Percentiles rank a stretch among this genome's conserved stretches.
phyloP scores from a whole-genome alignment of 2,797 vertebrate species.

The Spinus pinus region DNA sequence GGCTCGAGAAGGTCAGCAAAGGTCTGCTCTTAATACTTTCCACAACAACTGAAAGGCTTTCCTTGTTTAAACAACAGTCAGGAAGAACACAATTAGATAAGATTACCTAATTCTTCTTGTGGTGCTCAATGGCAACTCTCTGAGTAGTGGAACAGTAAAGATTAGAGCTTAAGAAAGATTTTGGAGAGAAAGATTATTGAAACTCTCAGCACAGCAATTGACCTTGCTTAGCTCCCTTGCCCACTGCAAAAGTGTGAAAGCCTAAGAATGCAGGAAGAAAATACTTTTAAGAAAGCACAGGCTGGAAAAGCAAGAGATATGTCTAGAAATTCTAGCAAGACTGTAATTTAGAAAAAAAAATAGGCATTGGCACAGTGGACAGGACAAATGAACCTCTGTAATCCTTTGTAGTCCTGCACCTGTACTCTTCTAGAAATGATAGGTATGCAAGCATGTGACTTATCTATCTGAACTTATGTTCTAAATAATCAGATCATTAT shows the following conservation, averaged over 20 bases:
- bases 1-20: conserved; percentile 84
- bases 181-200: neutral
- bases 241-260: neutral
- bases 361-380: neutral
- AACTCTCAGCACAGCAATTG: neutral
- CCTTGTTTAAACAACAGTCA: conserved; percentile 77
- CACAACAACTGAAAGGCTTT: conserved; percentile 82
- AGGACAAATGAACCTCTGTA: neutral
- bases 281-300: neutral
- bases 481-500: neutral
- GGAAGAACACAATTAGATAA: conserved; percentile 84
- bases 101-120: conserved; percentile 84
- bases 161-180: neutral
- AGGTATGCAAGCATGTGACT: neutral
- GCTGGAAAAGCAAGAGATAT: neutral
- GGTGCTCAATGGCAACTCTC: neutral
- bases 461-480: neutral
- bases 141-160: conserved; percentile 10
- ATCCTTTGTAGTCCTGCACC: neutral
- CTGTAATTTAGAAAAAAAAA: neutral
- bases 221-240: neutral
- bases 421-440: neutral
- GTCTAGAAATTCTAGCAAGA: neutral
- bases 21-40: conserved; percentile 83
- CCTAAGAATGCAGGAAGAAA: neutral